Conservation (phyloP, 2,113 vertebrate species). For the Lepus americanus region DNA sequence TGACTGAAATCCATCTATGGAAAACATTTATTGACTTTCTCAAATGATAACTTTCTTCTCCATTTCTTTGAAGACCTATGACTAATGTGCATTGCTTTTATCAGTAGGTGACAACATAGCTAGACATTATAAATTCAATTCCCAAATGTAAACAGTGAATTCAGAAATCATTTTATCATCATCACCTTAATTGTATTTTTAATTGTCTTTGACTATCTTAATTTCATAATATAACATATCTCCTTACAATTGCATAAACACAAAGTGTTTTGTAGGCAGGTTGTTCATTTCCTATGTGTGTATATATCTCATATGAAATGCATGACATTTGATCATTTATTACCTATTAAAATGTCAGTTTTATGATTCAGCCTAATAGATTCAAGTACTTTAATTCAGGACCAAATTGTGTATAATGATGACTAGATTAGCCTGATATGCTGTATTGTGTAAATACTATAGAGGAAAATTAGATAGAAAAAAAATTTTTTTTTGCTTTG, state of each 20-base stretch:
- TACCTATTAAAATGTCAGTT: constrained; percentile 17
- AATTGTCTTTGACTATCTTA: constrained; percentile 7
- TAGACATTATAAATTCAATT: neutral
- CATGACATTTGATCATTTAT: constrained; percentile 26
- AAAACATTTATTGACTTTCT: constrained; percentile 60
- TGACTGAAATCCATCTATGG: constrained; percentile 26
- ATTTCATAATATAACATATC: constrained; percentile 24
- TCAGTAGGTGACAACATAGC: constrained; percentile 34
- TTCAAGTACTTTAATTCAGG: neutral
- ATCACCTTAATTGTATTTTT: neutral
- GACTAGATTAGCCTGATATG: constrained; percentile 13
- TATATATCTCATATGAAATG: neutral
- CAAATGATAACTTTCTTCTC: constrained; percentile 1
- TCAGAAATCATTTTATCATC: constrained; percentile 3
- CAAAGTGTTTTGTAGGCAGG: neutral
- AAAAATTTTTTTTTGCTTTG: neutral
- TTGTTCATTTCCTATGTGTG: neutral
- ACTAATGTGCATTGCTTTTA: constrained; percentile 40
- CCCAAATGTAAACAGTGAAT: constrained; percentile 12
- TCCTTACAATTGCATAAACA: neutral
- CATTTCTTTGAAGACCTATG: neutral
- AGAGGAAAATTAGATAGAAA: neutral
- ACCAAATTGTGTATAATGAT: constrained; percentile 20
- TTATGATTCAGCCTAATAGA: constrained; percentile 11
- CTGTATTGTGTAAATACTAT: neutral